Conservation (phyloP, 2,113 vertebrate species). For the Heloderma charlesbogerti region DNA sequence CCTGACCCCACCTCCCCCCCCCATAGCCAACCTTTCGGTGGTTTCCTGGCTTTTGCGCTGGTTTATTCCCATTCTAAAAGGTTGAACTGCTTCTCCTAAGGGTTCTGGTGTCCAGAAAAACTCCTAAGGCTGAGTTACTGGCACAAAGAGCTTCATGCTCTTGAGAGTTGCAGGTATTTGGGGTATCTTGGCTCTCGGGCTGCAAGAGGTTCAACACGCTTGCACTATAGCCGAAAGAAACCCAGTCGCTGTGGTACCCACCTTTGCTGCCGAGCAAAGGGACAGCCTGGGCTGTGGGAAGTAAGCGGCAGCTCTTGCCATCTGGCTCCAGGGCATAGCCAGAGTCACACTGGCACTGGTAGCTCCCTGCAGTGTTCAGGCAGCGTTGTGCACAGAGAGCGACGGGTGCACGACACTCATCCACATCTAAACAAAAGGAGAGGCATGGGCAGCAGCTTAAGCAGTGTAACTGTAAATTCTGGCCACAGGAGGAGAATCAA, state of each 20-base stretch:
- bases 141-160: too few relatives aligned
- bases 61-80: too few relatives aligned
- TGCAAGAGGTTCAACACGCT: neutral
- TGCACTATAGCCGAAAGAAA: neutral
- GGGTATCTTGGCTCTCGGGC: neutral
- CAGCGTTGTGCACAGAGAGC: conserved; percentile 64
- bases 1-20: too few relatives aligned
- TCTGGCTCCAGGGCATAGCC: conserved; percentile 58
- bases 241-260: neutral
- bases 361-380: conserved; percentile 70
- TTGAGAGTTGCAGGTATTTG: too few relatives aligned
- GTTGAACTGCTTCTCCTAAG: too few relatives aligned
- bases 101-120: too few relatives aligned
- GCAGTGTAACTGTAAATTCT: neutral
- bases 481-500: neutral
- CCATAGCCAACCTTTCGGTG: too few relatives aligned
- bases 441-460: too few relatives aligned
- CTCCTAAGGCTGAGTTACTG: too few relatives aligned
- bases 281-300: neutral
- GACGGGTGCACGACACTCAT: conserved; percentile 62
- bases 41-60: too few relatives aligned
- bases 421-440: conserved; percentile 59
- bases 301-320: conserved; percentile 43
- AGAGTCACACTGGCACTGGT: conserved; percentile 60
- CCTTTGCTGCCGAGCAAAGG: conserved; percentile 1